These are phyloP conservation scores for Sapajus apella DNA, from an alignment of 2,113 vertebrate species.

Conservation along the genomic window DNA sequence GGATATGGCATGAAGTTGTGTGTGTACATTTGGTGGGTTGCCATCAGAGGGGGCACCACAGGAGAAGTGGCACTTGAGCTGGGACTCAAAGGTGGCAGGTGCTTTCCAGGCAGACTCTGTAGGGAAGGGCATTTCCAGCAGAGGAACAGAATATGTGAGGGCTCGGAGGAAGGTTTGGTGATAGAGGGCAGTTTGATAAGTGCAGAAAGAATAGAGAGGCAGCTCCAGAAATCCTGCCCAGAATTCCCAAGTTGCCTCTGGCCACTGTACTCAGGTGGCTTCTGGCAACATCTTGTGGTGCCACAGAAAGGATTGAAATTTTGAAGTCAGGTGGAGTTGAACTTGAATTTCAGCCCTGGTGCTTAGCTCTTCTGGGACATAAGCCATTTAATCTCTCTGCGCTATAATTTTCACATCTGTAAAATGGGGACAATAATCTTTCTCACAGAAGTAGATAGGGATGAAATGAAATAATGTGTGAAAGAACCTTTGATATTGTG, in stretches of 20 bases:
- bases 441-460: background rate
- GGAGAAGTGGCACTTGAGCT: background rate
- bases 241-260: background rate
- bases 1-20: background rate
- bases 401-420: background rate
- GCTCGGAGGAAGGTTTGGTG: background rate
- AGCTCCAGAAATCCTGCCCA: background rate
- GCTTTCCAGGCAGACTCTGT: background rate
- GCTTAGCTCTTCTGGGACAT: background rate
- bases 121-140: background rate
- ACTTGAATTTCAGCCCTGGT: background rate
- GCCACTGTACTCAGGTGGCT: background rate
- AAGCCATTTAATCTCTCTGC: background rate
- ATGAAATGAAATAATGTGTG: background rate
- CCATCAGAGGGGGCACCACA: background rate
- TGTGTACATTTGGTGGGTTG: background rate
- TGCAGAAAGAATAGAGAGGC: background rate
- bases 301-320: background rate
- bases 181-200: background rate
- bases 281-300: background rate
- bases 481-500: background rate
- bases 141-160: background rate
- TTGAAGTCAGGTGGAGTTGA: background rate
- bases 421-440: constrained; percentile 14
- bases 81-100: background rate